phyloP scores from a whole-genome alignment of 2,113 vertebrate genomes.

The Oncorhynchus clarkii region DNA sequence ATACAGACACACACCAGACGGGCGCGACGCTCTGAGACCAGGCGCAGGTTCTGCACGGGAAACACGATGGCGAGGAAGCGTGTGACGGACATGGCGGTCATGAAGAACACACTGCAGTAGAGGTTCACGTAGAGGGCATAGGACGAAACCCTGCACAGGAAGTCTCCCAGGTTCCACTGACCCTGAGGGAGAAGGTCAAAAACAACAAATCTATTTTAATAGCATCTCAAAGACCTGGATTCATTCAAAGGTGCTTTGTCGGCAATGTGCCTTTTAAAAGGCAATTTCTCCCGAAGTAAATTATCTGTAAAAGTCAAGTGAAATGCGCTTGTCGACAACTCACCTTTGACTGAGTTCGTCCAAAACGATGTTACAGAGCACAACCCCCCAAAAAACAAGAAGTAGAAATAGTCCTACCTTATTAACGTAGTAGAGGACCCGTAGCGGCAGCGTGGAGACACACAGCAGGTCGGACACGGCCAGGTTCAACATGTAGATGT shows the following conservation, averaged over 20 bases:
- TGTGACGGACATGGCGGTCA: conserved; percentile 94
- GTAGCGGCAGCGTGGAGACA: conserved; percentile 86
- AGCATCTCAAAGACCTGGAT: too few relatives aligned
- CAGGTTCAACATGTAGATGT: conserved; percentile 93
- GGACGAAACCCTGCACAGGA: conserved; percentile 87
- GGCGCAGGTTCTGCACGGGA: conserved; percentile 82
- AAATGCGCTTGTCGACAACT: too few relatives aligned
- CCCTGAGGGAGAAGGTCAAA: conserved; percentile 46
- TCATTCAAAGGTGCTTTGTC: too few relatives aligned
- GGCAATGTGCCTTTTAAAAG: too few relatives aligned
- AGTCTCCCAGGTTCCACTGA: conserved; percentile 83
- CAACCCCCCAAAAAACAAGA: too few relatives aligned
- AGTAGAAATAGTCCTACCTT: conserved; percentile 33
- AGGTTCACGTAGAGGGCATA: conserved; percentile 93
- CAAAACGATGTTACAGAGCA: too few relatives aligned
- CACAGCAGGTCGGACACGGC: conserved; percentile 89
- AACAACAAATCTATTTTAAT: too few relatives aligned
- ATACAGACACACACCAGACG: conserved; percentile 74
- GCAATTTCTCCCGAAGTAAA: too few relatives aligned
- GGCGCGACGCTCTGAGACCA: conserved; percentile 79
- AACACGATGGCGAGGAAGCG: conserved; percentile 94
- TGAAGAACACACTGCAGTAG: conserved; percentile 95
- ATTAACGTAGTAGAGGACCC: conserved; percentile 86
- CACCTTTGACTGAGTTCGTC: too few relatives aligned
- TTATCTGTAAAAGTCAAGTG: too few relatives aligned